These are phyloP conservation scores for Hirtodrosophila duncani DNA, from an alignment of 2,888 invertebrate genomes.

Conservation along the genomic window DNA sequence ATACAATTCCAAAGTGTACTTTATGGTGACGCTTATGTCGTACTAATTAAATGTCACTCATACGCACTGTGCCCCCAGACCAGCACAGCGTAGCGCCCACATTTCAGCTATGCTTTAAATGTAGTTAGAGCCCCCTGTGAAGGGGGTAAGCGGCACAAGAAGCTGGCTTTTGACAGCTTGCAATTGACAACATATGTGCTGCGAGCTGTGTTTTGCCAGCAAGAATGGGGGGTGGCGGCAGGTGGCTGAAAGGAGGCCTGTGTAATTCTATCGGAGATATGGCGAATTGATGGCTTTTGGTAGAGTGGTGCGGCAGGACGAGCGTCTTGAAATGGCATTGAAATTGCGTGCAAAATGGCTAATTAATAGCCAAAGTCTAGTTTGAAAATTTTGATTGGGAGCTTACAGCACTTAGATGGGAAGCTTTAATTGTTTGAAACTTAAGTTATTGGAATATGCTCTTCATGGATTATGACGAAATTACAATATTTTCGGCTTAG, in stretches of 20 bases:
- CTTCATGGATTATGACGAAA: too few relatives aligned
- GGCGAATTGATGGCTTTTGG: too few relatives aligned
- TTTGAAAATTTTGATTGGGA: neutral
- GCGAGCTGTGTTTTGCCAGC: too few relatives aligned
- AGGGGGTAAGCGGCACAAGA: neutral
- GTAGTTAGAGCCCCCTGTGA: neutral
- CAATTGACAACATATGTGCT: slow-evolving; percentile 3
- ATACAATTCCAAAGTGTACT: slow-evolving; percentile 60
- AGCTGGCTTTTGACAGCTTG: slow-evolving; percentile 11
- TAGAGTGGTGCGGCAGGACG: slow-evolving; percentile 3
- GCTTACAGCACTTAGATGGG: too few relatives aligned
- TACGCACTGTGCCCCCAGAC: slow-evolving; percentile 38
- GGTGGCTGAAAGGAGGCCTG: neutral
- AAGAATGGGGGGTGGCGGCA: neutral
- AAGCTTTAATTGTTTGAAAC: too few relatives aligned
- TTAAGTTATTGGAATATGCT: too few relatives aligned
- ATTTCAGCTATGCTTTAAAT: slow-evolving; percentile 27
- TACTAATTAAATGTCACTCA: slow-evolving; percentile 66
- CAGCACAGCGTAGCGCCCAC: slow-evolving; percentile 9
- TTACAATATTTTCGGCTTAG: too few relatives aligned
- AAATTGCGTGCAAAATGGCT: slow-evolving; percentile 52
- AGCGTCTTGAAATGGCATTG: slow-evolving; percentile 31
- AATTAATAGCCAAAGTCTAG: slow-evolving; percentile 38
- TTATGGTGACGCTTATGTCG: slow-evolving; percentile 55
- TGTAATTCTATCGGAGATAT: too few relatives aligned